Evolutionary conservation across 2,888 invertebrate genomes (phyloP), one percentile per base, ranked within the genome.

Genomic region (Mesorhabditis spiculigera): DNA sequence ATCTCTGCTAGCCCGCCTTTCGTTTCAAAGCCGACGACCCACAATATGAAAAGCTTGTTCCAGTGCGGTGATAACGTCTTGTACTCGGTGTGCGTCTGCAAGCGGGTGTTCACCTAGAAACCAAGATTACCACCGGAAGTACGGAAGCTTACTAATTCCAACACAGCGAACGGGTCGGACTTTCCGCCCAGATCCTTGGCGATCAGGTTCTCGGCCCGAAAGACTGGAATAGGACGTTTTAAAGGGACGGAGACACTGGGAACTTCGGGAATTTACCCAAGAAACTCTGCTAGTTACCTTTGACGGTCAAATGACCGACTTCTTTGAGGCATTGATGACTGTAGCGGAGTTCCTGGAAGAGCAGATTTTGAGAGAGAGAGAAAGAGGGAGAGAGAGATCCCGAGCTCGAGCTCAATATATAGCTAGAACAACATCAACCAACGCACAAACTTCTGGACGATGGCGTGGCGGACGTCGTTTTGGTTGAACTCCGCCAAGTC

Each of bases 11-110:
- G 28, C 8, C 3, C 3, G 42, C 2, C 3, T 13, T 65, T n/a
- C n/a, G n/a, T n/a, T 10, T 13, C 28, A 6, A n/a, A 4, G 3
- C 28, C 28, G 1, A 44, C 10, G 50, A 70, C 78, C 73, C 90
- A 94, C 93, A 98, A 96, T 64, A 94, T 95, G 87, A 97, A 98
- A 79, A 96, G 93, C 88, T 97, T 97, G 89, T 95, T 94, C 98
- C 98, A 98, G 78, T 92, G 93, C 0, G 98, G 98, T 68, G 92
- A 90, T 42, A 98, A 88, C 0, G 97, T 98, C 87, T 97, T 96
- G 87, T 98, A 98, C 87, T 97, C 96, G 0, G 98, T 98, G 87
- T 97, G 95, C 0, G 98, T 98, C 87, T 97, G 96, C 50, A 97
- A 89, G 67, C 97, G 90, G 0, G 94, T 91, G 86, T 98, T 98